Conservation (phyloP, 2,113 vertebrate species). For the Stomatorhinus ivindoensis region DNA sequence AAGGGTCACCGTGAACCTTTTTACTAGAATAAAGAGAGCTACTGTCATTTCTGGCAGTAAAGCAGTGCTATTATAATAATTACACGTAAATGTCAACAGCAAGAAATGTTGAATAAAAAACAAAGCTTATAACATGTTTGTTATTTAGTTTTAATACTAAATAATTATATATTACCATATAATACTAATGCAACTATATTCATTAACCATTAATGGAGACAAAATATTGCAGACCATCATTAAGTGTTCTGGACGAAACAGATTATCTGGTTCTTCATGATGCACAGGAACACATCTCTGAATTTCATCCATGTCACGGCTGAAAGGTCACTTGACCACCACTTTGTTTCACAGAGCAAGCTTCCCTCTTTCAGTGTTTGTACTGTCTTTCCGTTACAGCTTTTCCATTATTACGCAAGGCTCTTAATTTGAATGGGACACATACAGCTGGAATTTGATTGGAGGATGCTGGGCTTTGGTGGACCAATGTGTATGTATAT, state of each 20-base stretch:
- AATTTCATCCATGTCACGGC: not conserved
- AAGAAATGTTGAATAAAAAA: not conserved
- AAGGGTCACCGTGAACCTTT: slow-evolving; percentile 8
- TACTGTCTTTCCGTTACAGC: not conserved
- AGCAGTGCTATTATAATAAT: slow-evolving; percentile 34
- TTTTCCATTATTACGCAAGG: not conserved
- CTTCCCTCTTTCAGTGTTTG: not conserved
- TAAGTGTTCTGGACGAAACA: not conserved
- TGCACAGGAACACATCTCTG: not conserved
- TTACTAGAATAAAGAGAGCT: not conserved
- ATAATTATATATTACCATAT: not conserved
- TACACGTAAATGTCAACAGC: slow-evolving; percentile 27
- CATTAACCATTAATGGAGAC: not conserved
- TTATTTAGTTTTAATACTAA: not conserved
- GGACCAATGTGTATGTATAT: not conserved
- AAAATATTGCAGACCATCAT: not conserved
- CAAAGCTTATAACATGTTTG: not conserved
- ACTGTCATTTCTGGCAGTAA: not conserved
- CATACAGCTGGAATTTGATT: not conserved
- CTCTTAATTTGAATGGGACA: not conserved
- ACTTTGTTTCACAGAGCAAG: not conserved
- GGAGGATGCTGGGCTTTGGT: not conserved
- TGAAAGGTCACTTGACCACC: not conserved
- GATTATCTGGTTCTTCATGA: not conserved
- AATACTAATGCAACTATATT: not conserved